Base-by-base conservation (phyloP, 1,140 invertebrate species). In the Andricus grossulariae region DNA sequence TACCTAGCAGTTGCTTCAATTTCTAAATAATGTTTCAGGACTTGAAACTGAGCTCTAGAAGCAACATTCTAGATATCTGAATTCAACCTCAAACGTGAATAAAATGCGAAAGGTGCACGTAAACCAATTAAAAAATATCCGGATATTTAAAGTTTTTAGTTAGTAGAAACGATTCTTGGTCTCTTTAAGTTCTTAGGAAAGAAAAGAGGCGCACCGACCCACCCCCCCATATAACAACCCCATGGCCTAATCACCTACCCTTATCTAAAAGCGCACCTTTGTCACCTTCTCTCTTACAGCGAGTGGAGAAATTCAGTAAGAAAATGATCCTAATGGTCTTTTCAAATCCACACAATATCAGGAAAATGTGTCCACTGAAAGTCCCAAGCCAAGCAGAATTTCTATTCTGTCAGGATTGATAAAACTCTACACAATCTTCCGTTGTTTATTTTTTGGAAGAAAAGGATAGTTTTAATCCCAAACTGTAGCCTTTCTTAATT, bases 191-290 rank as follows among this genome's bases (percentile, higher is more conserved):
- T 66, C 60, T 39, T 66, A 74, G 54, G 55, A 74, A 82, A 84
- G 78, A 85, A 78, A 74, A 83, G 81, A 87, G 86, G 88, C 90
- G 90, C 90, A 90, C 89, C 90, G 90, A 91, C 85, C 90, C 89
- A 90, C 85, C 88, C 88, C 84, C 79, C 79, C 77, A 80, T 72
- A 80, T 81, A 85, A 49, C 78, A 81, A 85, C 88, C 89, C 89
- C 88, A 90, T 90, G 88, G 88, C 88, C 87, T 86, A 87, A 84
- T 84, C 83, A 88, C 82, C 82, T 86, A 80, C 60, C 25, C 60
- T 66, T 66, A 66, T 66, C 60, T 66, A 66, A 66, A 55, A 55
- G 60, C 60, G 15, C 25, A 39, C 60, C 60, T 66, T 66, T 66
- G 60, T 66, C 60, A 15, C 60, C 60, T 66, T 39, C 60, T 66